These are phyloP conservation scores for Antechinus stuartii DNA, from an alignment of 2,113 vertebrate species.

Conservation along the genomic window DNA sequence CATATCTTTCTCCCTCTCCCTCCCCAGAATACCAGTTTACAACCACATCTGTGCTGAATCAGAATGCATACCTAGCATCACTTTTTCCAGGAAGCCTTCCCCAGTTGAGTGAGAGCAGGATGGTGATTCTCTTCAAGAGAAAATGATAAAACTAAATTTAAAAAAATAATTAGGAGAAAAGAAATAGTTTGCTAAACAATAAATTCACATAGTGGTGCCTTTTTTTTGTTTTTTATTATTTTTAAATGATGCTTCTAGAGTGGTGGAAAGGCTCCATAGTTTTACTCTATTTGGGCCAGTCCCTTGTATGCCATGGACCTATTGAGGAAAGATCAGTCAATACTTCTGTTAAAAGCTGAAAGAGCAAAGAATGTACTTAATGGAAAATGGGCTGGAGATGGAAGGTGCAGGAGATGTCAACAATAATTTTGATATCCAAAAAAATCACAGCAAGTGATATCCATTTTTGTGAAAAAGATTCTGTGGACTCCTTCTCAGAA, in stretches of 20 bases:
- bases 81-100: not conserved
- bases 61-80: not conserved
- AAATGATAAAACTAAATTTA: not conserved
- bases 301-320: not conserved
- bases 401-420: not conserved
- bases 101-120: no score
- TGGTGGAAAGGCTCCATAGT: not conserved
- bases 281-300: not conserved
- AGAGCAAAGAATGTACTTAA: not conserved
- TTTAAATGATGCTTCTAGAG: not conserved
- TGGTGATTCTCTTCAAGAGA: not conserved
- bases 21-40: not conserved
- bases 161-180: constrained; percentile 13
- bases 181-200: not conserved
- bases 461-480: not conserved
- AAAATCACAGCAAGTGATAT: not conserved
- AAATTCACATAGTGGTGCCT: not conserved
- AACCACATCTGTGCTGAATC: not conserved
- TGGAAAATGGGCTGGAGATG: not conserved
- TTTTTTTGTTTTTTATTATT: not conserved
- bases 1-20: not conserved
- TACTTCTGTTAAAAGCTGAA: not conserved
- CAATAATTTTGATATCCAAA: not conserved
- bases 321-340: not conserved
- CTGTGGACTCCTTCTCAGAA: not conserved